These are phyloP conservation scores for Capra hircus DNA, from an alignment of 2,113 vertebrate genomes.

Conservation along the genomic window DNA sequence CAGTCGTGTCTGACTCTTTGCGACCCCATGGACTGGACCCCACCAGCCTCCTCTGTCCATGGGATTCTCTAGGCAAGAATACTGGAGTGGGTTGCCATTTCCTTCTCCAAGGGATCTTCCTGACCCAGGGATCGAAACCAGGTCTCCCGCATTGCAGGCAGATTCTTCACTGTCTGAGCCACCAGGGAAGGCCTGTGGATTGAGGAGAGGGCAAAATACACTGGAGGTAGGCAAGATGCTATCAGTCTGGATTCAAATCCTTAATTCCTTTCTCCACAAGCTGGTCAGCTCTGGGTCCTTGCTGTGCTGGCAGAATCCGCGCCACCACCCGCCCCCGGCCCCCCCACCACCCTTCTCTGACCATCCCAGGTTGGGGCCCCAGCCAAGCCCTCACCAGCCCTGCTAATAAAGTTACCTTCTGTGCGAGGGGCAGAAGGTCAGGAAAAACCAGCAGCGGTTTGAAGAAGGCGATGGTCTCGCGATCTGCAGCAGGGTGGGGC, in stretches of 20 bases:
- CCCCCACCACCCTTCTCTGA: neutral
- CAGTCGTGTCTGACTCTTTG: neutral
- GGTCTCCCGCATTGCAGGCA: neutral
- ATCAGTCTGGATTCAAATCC: rapidly evolving
- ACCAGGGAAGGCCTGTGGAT: neutral
- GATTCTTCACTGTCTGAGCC: neutral
- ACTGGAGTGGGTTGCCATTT: neutral
- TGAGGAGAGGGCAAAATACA: rapidly evolving
- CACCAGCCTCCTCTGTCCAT: neutral
- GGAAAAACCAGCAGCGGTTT: constrained; percentile 36
- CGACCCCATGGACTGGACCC: neutral
- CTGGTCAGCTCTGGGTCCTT: neutral
- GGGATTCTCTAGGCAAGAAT: neutral
- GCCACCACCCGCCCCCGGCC: neutral
- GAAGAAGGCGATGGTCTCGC: constrained; percentile 29
- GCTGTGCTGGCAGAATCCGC: neutral
- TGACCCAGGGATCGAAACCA: neutral
- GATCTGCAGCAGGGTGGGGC: constrained; percentile 47
- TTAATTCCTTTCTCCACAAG: neutral
- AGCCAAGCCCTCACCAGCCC: constrained; percentile 44
- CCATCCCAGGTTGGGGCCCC: constrained; percentile 15
- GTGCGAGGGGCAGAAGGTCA: constrained; percentile 65
- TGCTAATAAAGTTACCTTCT: constrained; percentile 51
- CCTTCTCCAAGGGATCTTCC: neutral
- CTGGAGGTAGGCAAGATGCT: rapidly evolving